Percentiles rank a stretch among this genome's conserved stretches.
phyloP scores from a whole-genome alignment of 2,888 invertebrate species.

The Calameuta idolon region DNA sequence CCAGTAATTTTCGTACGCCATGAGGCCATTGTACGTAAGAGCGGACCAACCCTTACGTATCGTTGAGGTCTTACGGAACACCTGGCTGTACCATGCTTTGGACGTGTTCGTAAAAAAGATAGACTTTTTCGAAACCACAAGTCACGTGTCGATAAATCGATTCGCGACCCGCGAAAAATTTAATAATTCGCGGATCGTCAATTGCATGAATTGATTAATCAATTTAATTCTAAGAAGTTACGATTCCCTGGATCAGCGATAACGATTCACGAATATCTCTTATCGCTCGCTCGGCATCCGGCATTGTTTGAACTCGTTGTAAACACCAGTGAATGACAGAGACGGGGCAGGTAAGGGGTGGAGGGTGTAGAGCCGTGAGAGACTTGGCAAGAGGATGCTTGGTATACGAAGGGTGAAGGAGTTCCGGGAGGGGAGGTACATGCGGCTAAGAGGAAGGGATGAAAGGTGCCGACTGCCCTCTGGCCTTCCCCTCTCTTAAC shows the following conservation, averaged over 20 bases:
- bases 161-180: too few species aligned
- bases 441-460: slow-evolving; percentile 12
- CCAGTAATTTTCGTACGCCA: background rate
- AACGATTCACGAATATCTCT: background rate
- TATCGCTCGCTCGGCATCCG: background rate
- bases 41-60: background rate
- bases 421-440: background rate
- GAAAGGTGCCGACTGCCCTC: slow-evolving; percentile 19
- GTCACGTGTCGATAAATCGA: too few species aligned
- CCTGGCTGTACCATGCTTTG: background rate
- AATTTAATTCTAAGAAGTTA: too few species aligned
- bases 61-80: background rate
- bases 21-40: background rate
- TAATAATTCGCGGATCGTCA: too few species aligned
- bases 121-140: background rate
- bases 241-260: too few species aligned
- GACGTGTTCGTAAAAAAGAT: background rate
- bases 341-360: background rate
- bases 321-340: slow-evolving; percentile 2
- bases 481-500: background rate
- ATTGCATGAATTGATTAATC: too few species aligned
- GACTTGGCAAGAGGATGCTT: background rate
- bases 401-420: background rate
- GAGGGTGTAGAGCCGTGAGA: background rate
- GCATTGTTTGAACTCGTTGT: background rate